A percentile compares a stretch with the other conserved stretches of the same genome.
These are phyloP conservation scores for Centrocercus urophasianus DNA, from an alignment of 2,113 vertebrate genomes.

Conservation along the genomic window DNA sequence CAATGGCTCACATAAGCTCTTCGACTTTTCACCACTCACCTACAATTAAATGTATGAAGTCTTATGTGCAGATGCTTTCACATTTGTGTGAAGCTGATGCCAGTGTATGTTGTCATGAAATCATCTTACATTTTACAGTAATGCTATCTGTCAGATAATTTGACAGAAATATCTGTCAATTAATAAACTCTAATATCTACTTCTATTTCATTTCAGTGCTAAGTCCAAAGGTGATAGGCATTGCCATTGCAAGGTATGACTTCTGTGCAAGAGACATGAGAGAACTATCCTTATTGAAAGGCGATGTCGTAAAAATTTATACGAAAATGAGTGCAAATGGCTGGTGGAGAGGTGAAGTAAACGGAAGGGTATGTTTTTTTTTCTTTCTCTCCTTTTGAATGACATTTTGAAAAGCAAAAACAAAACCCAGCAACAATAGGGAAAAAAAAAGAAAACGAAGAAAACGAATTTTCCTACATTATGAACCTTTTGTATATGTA, in stretches of 20 bases:
- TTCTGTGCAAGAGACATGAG: conserved; percentile 95
- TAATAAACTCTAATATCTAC: not conserved
- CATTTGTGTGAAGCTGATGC: not conserved
- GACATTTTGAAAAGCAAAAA: not conserved
- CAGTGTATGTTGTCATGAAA: not conserved
- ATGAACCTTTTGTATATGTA: not conserved
- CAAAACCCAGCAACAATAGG: too few relatives aligned
- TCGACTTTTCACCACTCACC: not conserved
- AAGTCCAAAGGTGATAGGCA: conserved; percentile 91
- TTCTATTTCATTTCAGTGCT: conserved; percentile 81
- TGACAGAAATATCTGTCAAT: not conserved
- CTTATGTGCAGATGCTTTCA: not conserved
- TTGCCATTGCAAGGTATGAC: conserved; percentile 95
- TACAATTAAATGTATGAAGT: not conserved
- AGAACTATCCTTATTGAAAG: conserved; percentile 92
- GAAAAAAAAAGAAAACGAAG: not conserved
- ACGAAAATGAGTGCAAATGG: conserved; percentile 94
- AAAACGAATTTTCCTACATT: not conserved
- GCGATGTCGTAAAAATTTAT: conserved; percentile 96
- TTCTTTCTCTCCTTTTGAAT: not conserved
- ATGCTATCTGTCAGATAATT: not conserved
- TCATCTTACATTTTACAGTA: not conserved
- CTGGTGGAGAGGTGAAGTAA: conserved; percentile 98
- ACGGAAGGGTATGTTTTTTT: conserved; percentile 84
- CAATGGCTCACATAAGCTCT: not conserved